Evolutionary conservation across 1,140 invertebrate genomes (phyloP).

Genomic region (Idris sp.): DNA sequence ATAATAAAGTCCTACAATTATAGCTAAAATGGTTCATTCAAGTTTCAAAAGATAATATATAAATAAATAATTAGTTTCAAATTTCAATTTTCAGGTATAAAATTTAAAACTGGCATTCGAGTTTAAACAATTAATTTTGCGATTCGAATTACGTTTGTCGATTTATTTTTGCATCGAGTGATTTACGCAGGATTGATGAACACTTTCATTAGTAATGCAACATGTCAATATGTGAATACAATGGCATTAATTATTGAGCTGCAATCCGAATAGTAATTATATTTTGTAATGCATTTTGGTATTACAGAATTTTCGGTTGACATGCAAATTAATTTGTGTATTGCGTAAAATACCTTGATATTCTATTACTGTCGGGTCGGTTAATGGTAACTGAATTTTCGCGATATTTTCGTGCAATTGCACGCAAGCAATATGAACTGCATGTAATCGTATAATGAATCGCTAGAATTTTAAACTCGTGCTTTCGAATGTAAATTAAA

Average conservation of each 20-base stretch:
- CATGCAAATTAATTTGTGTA: constrained; percentile 59
- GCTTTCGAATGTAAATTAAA: neutral
- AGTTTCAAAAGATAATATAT: too few relatives aligned
- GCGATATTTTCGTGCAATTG: constrained; percentile 20
- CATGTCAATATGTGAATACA: constrained; percentile 38
- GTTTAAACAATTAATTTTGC: constrained; percentile 33
- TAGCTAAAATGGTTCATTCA: too few relatives aligned
- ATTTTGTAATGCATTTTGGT: constrained; percentile 54
- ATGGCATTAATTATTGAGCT: constrained; percentile 50
- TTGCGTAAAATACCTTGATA: constrained; percentile 49
- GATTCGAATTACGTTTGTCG: constrained; percentile 9
- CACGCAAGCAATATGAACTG: neutral
- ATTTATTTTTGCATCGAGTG: constrained; percentile 35
- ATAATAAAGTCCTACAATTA: too few relatives aligned
- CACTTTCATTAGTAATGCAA: constrained; percentile 36
- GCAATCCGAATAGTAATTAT: constrained; percentile 55
- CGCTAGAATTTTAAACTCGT: constrained; percentile 24
- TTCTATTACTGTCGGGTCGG: constrained; percentile 34
- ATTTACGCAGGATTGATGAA: constrained; percentile 22
- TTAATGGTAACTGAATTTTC: constrained; percentile 39
- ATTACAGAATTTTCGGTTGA: constrained; percentile 52
- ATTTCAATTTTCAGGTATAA: too few relatives aligned
- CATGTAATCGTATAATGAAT: constrained; percentile 20
- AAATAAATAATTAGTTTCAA: too few relatives aligned
- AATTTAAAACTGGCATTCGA: constrained; percentile 4